Evolutionary conservation across 2,113 vertebrate genomes (phyloP), one percentile per base, ranked within the genome.

Genomic region (Microtus richardsoni): DNA sequence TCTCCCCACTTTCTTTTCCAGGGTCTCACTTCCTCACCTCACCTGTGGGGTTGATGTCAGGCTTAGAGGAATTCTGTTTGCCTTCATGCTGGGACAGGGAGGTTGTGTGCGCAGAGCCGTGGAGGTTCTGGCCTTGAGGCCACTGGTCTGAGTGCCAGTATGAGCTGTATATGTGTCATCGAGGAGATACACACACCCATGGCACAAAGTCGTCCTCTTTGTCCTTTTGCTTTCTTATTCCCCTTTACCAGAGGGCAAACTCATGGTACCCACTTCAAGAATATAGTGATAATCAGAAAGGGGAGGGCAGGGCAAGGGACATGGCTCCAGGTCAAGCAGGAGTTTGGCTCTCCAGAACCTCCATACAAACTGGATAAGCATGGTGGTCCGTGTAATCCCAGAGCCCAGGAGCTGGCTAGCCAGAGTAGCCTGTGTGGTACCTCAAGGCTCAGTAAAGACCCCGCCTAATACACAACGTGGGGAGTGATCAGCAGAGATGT

Each of bases 71-170:
- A 49, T 49, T 28, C 2, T 16, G 11, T 16, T 28, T 30, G 26
- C 54, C 9, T 3, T 26, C 17, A 3, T 4, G n/a, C 14, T 6
- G 4, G 14, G 30, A 41, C 36, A 44, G 13, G 21, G 30, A 79
- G 41, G 12, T 4, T 1, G 0, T 33, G 10, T 70, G 84, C 2
- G 0, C 3, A 64, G 70, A 74, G 44, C 71, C 26, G 39, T 33
- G 33, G 14, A 66, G 28, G 4, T 19, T 9, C 44, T 47, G 4
- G 5, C 14, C 52, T 24, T 24, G 47, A 30, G n/a, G 26, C 24
- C 22, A 0, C 60, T 47, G 10, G 24, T 2, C 24, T 49, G 47
- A 7, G 10, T 44, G 17, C 71, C 41, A 11, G 3, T 30, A 28
- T 54, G n/a, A 28, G 30, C 58, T 79, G 28, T 64, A 14, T 28